A percentile compares a stretch with the other conserved stretches of the same genome.
Evolutionary conservation across 2,888 invertebrate species (phyloP).

Genomic region (Teinopalpus imperialis): DNA sequence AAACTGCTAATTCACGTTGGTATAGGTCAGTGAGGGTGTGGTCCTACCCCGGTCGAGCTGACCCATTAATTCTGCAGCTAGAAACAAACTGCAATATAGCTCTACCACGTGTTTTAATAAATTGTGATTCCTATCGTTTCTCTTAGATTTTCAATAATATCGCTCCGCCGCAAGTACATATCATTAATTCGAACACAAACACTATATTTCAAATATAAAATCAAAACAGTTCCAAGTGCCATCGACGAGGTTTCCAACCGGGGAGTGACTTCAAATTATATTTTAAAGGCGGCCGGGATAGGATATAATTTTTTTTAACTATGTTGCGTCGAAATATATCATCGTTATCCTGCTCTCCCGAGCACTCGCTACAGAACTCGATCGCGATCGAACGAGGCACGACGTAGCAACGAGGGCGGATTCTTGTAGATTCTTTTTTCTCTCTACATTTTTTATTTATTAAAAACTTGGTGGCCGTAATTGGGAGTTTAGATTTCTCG

Average conservation of each 20-base stretch:
- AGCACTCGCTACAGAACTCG: constrained; percentile 8
- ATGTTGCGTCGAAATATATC: no score
- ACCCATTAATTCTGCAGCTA: no score
- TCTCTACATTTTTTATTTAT: constrained; percentile 35
- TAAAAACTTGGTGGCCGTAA: constrained; percentile 9
- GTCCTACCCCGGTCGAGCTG: no score
- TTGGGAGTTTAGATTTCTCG: background rate
- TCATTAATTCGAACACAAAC: no score
- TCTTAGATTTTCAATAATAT: no score
- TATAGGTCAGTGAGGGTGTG: no score
- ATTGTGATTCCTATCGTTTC: no score
- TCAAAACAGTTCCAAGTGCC: background rate
- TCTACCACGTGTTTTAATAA: no score
- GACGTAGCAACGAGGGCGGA: constrained; percentile 29
- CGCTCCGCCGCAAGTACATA: no score
- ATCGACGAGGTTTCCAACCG: constrained; percentile 2
- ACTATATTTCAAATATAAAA: constrained; percentile 5
- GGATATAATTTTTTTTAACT: no score
- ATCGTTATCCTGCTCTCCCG: constrained; percentile 6
- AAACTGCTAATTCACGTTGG: no score
- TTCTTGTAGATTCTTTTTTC: constrained; percentile 33
- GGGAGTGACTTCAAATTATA: background rate
- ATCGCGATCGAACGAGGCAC: constrained; percentile 35
- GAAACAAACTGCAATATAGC: no score
- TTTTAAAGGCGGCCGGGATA: constrained; percentile 3